Evolutionary conservation across 2,888 invertebrate genomes (phyloP).

Genomic region (Meganola albula): DNA sequence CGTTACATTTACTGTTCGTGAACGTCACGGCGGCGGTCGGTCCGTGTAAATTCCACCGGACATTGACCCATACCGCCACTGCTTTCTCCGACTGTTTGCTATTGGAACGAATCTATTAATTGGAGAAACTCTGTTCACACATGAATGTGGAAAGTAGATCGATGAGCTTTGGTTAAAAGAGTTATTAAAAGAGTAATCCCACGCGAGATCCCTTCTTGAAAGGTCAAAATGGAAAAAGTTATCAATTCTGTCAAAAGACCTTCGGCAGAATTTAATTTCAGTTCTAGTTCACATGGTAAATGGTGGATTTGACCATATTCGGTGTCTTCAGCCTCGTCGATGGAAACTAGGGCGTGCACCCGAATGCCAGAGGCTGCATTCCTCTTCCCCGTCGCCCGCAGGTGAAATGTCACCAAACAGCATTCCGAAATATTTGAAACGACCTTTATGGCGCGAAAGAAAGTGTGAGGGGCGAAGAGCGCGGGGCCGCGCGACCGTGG

Average conservation of each 20-base stretch:
- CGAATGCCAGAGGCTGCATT: conserved; percentile 59
- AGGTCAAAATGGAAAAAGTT: conserved; percentile 16
- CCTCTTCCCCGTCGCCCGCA: conserved; percentile 56
- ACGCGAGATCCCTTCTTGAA: conserved; percentile 24
- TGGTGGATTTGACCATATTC: too few species aligned
- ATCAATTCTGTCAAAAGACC: too few species aligned
- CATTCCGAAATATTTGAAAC: conserved; percentile 78
- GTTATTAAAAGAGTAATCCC: conserved; percentile 25
- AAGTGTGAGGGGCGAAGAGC: conserved; percentile 60
- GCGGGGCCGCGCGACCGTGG: conserved; percentile 81
- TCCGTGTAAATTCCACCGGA: conserved; percentile 68
- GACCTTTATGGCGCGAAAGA: conserved; percentile 79
- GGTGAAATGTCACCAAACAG: conserved; percentile 76
- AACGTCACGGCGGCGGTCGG: conserved; percentile 69
- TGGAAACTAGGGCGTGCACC: conserved; percentile 43
- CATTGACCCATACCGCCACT: conserved; percentile 67
- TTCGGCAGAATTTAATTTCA: too few species aligned
- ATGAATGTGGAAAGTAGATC: conserved; percentile 73
- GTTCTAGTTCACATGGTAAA: too few species aligned
- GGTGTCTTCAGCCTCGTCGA: too few species aligned
- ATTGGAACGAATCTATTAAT: conserved; percentile 78
- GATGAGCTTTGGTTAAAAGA: conserved; percentile 48
- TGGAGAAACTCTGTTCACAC: conserved; percentile 77
- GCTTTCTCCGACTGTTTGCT: conserved; percentile 74
- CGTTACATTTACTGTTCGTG: conserved; percentile 72